Conservation (phyloP, 23 tunicate genomes). For the Diplosoma virens region DNA sequence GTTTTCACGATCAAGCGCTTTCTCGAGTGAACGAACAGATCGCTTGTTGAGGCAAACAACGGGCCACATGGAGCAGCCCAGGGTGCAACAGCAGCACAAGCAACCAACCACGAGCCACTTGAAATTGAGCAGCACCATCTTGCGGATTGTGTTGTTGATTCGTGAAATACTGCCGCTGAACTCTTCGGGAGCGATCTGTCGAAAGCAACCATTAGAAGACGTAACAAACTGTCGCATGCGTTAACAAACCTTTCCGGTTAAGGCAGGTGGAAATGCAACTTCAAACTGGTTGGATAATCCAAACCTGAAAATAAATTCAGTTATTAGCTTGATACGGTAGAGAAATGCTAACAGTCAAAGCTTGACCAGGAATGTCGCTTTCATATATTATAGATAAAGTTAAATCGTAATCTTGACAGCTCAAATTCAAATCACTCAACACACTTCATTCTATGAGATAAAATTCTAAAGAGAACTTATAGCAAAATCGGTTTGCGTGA, state of each 20-base stretch:
- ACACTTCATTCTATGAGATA: too few relatives aligned
- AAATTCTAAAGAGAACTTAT: too few relatives aligned
- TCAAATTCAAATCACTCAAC: too few relatives aligned
- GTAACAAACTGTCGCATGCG: not conserved
- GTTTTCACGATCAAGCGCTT: conserved; percentile 88
- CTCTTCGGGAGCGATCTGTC: conserved; percentile 90
- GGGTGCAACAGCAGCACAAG: conserved; percentile 90
- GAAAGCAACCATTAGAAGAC: not conserved
- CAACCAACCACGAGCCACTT: conserved; percentile 83
- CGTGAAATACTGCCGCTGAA: conserved; percentile 55
- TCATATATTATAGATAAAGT: too few relatives aligned
- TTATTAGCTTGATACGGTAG: too few relatives aligned
- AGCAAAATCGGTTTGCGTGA: too few relatives aligned
- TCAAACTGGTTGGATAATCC: conserved; percentile 81
- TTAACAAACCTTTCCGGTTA: conserved; percentile 63
- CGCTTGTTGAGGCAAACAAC: conserved; percentile 85
- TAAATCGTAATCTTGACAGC: too few relatives aligned
- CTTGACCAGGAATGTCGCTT: too few relatives aligned
- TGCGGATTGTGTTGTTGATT: conserved; percentile 61
- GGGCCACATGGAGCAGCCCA: conserved; percentile 84
- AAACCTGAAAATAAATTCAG: conserved; percentile 66
- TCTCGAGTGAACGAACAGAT: conserved; percentile 41
- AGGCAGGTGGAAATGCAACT: conserved; percentile 58
- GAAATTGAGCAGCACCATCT: conserved; percentile 62
- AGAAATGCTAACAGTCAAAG: too few relatives aligned